Evolutionary conservation across 2,797 vertebrate genomes (phyloP).

Genomic region (Peromyscus attwateri): DNA sequence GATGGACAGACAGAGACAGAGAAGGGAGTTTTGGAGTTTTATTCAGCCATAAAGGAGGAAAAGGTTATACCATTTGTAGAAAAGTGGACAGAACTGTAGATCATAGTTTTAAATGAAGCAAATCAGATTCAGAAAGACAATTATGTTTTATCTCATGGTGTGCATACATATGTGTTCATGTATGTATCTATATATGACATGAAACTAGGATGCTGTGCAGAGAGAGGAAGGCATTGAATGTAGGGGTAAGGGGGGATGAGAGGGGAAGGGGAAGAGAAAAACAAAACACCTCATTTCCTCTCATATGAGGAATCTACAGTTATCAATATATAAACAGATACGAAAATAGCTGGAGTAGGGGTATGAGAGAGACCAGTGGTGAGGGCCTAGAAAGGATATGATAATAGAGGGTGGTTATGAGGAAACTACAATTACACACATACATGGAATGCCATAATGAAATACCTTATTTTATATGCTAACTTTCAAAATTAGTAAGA

Average conservation of each 20-base stretch:
- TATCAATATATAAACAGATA: not conserved
- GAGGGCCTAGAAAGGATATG: not conserved
- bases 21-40: not conserved
- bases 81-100: not conserved
- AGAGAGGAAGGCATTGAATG: not conserved
- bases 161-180: not conserved
- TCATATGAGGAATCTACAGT: not conserved
- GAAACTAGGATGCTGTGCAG: not conserved
- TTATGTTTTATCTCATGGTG: not conserved
- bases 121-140: not conserved
- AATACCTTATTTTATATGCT: not conserved
- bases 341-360: not conserved
- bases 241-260: not conserved
- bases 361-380: not conserved
- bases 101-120: not conserved
- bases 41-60: not conserved
- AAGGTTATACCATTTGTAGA: not conserved
- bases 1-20: not conserved
- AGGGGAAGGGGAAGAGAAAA: not conserved
- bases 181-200: not conserved
- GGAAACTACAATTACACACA: not conserved
- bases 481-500: not conserved
- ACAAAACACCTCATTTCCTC: not conserved
- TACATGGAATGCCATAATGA: not conserved
- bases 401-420: not conserved